These are phyloP conservation scores for Eupithecia inturbata DNA, from an alignment of 2,888 invertebrate species.

Conservation along the genomic window DNA sequence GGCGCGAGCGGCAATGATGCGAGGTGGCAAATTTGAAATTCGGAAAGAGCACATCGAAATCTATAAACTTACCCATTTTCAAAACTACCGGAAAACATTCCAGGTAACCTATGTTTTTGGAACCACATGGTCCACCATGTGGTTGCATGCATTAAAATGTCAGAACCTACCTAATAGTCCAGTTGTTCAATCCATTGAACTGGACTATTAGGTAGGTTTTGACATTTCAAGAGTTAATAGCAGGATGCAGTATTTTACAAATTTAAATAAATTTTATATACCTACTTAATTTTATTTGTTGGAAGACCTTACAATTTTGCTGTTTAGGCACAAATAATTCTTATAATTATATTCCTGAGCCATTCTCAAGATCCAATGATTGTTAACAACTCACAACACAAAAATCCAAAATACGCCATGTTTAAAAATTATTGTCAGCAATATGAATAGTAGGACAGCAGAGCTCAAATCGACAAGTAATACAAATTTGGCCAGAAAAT, in stretches of 20 bases:
- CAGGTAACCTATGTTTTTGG: no score
- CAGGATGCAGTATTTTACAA: background rate
- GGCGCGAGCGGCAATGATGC: no score
- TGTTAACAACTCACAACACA: background rate
- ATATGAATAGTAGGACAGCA: background rate
- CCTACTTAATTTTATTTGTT: conserved; percentile 37
- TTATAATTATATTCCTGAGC: conserved; percentile 29
- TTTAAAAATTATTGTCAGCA: background rate
- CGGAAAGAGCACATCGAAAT: no score
- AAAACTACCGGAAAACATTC: no score
- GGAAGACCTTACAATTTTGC: conserved; percentile 82
- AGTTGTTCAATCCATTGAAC: no score
- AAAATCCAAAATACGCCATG: background rate
- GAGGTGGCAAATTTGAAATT: no score
- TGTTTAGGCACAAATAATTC: conserved; percentile 79
- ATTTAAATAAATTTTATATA: background rate
- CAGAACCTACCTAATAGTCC: no score
- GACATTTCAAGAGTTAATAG: background rate
- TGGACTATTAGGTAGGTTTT: background rate
- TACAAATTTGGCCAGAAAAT: background rate
- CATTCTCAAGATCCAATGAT: background rate
- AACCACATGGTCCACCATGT: no score
- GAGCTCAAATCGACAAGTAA: background rate
- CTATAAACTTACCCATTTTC: no score
- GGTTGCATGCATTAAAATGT: no score